Conservation (phyloP, 2,888 invertebrate genomes). For the Leptura quadrifasciata region DNA sequence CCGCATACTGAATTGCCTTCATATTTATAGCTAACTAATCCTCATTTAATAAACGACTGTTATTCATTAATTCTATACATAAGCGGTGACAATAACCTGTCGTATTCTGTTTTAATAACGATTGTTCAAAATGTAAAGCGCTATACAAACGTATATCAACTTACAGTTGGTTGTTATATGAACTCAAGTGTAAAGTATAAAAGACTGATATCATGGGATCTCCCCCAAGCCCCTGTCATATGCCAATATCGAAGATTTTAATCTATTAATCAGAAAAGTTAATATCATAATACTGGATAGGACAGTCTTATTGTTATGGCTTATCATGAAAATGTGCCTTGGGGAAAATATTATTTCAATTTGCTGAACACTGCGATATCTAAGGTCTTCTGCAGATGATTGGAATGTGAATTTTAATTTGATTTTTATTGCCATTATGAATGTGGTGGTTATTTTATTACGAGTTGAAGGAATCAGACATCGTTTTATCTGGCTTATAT, state of each 20-base stretch:
- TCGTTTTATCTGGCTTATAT: background rate
- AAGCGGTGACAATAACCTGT: background rate
- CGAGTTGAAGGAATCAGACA: background rate
- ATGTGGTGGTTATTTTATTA: background rate
- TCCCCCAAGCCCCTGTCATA: slow-evolving; percentile 67
- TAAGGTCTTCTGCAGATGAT: background rate
- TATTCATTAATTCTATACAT: background rate
- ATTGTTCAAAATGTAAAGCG: background rate
- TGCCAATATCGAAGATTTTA: slow-evolving; percentile 70
- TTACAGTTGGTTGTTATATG: slow-evolving; percentile 11
- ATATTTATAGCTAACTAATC: background rate
- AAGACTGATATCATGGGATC: slow-evolving; percentile 54
- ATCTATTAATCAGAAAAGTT: slow-evolving; percentile 72
- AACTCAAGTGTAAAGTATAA: slow-evolving; percentile 39
- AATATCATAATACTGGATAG: slow-evolving; percentile 69
- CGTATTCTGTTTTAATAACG: too few species aligned
- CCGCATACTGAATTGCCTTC: slow-evolving; percentile 1
- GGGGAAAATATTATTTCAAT: slow-evolving; percentile 61
- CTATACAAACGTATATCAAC: background rate
- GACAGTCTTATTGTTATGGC: slow-evolving; percentile 61
- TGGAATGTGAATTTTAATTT: slow-evolving; percentile 32
- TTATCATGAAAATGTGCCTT: slow-evolving; percentile 54
- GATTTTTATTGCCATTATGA: slow-evolving; percentile 18
- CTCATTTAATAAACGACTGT: background rate
- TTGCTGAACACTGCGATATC: slow-evolving; percentile 47